Conservation (phyloP, 2,888 invertebrate species). For the Villa cingulata region DNA sequence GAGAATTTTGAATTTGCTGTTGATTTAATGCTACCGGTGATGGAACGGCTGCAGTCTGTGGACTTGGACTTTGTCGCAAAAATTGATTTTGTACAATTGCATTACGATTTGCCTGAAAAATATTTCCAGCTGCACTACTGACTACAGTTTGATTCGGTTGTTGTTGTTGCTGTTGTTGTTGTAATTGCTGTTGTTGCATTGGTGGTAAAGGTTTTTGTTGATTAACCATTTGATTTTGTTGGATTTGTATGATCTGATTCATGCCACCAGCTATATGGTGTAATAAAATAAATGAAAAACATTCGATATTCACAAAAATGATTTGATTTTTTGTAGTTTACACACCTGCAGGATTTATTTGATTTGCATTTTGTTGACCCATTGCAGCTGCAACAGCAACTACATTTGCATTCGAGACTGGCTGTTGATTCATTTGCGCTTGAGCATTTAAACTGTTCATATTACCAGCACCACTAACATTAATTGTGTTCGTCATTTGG, state of each 20-base stretch:
- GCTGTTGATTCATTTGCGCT: constrained; percentile 7
- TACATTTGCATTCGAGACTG: constrained; percentile 23
- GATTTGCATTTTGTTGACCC: constrained; percentile 13
- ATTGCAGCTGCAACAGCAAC: constrained; percentile 7
- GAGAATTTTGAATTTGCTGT: constrained; percentile 34
- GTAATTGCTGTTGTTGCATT: constrained; percentile 21
- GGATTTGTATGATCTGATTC: not conserved
- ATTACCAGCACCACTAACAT: constrained; percentile 8
- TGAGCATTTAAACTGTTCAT: constrained; percentile 9
- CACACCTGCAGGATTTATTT: constrained; percentile 13
- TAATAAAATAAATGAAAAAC: constrained; percentile 14
- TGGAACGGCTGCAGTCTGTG: constrained; percentile 44
- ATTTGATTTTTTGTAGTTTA: not conserved
- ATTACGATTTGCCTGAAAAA: constrained; percentile 43
- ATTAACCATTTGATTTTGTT: not conserved
- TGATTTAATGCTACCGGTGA: constrained; percentile 45
- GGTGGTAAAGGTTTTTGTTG: constrained; percentile 24
- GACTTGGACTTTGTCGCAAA: constrained; percentile 65
- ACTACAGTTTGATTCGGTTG: constrained; percentile 24
- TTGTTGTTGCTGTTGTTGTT: constrained; percentile 12
- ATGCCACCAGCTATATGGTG: constrained; percentile 22
- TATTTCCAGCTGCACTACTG: constrained; percentile 35
- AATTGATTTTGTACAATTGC: constrained; percentile 57
- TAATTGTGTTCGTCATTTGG: constrained; percentile 24
- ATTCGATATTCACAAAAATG: no score